phyloP scores from a whole-genome alignment of 1,140 invertebrate genomes.

The Drosophila paulistorum region DNA sequence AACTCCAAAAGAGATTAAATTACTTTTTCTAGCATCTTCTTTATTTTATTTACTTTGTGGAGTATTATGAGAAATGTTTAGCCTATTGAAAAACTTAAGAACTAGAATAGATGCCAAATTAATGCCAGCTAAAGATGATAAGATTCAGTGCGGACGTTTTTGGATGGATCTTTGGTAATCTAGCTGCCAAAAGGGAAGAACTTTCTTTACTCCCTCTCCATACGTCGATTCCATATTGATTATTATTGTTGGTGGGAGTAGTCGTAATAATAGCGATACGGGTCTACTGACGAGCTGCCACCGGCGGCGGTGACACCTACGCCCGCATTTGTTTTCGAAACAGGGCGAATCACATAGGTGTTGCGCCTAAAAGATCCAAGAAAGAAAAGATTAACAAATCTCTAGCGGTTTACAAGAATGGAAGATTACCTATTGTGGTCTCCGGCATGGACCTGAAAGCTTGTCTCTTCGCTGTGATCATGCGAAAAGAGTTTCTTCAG shows the following conservation, averaged over 20 bases:
- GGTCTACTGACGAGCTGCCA: constrained; percentile 83
- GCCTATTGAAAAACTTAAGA: constrained; percentile 48
- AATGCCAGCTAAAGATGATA: constrained; percentile 41
- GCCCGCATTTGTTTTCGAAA: constrained; percentile 69
- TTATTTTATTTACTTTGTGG: not conserved
- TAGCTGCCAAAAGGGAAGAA: constrained; percentile 53
- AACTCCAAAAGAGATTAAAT: too few species aligned
- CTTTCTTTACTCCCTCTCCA: constrained; percentile 34
- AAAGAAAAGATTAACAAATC: too few species aligned
- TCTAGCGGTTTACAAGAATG: too few species aligned
- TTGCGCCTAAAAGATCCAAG: constrained; percentile 84
- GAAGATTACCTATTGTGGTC: constrained; percentile 85
- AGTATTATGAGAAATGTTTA: constrained; percentile 37
- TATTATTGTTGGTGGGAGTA: constrained; percentile 71
- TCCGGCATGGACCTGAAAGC: constrained; percentile 87
- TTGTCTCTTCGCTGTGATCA: constrained; percentile 85
- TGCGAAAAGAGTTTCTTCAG: constrained; percentile 88
- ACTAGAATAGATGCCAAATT: constrained; percentile 46
- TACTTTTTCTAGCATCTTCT: not conserved
- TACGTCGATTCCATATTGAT: not conserved
- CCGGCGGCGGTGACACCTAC: constrained; percentile 63
- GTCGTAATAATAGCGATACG: constrained; percentile 85
- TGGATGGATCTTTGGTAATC: constrained; percentile 66
- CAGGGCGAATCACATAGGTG: constrained; percentile 86
- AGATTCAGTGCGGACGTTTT: constrained; percentile 20